phyloP scores from a whole-genome alignment of 35 echinoderm and acorn worm genomes.

The Holothuria glaberrima region DNA sequence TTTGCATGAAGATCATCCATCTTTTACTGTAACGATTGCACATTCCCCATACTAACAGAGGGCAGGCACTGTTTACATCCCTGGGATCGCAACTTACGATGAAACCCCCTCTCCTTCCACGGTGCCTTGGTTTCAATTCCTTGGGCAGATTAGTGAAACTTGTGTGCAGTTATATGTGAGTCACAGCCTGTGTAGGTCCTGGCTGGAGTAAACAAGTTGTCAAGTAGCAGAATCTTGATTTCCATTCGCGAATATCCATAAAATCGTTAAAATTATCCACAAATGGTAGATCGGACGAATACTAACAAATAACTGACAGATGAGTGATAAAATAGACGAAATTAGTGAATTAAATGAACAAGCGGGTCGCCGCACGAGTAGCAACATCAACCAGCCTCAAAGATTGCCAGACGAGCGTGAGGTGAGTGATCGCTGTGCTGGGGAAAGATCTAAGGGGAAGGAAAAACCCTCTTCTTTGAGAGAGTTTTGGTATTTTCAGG shows the following conservation, averaged over 20 bases:
- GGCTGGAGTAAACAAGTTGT: not conserved
- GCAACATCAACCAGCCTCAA: too few relatives aligned
- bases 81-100: slow-evolving; percentile 2
- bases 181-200: not conserved
- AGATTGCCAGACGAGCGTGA: too few relatives aligned
- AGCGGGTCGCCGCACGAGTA: slow-evolving; percentile 32
- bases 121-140: slow-evolving; percentile 25
- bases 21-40: slow-evolving; percentile 60
- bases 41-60: slow-evolving; percentile 67
- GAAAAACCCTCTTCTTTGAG: too few relatives aligned
- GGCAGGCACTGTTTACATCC: slow-evolving; percentile 50
- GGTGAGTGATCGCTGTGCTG: too few relatives aligned
- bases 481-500: too few relatives aligned
- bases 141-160: slow-evolving; percentile 2
- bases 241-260: not conserved
- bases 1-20: slow-evolving; percentile 66
- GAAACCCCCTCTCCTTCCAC: slow-evolving; percentile 64
- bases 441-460: too few relatives aligned
- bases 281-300: not conserved
- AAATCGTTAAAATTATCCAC: not conserved
- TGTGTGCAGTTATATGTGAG: not conserved
- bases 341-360: not conserved
- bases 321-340: not conserved
- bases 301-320: not conserved
- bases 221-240: not conserved